These are phyloP conservation scores for Acleris sparsana DNA, from an alignment of 2,888 invertebrate species.

Conservation along the genomic window DNA sequence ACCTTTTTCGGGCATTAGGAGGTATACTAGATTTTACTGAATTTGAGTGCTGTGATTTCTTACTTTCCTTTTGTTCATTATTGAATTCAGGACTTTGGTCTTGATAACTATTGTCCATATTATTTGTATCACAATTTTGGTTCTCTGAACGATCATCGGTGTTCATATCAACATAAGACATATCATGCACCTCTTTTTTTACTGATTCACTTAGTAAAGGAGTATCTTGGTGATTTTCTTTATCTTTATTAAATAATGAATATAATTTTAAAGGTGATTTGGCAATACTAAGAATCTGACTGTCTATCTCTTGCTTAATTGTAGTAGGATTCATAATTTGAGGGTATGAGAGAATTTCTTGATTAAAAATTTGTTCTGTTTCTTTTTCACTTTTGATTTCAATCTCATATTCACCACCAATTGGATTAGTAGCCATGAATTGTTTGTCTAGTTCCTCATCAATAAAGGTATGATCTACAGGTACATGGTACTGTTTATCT, in stretches of 20 bases:
- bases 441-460: slow-evolving; percentile 50
- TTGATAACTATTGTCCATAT: slow-evolving; percentile 40
- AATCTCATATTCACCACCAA: slow-evolving; percentile 10
- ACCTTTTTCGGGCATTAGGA: slow-evolving; percentile 66
- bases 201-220: slow-evolving; percentile 16
- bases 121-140: slow-evolving; percentile 39
- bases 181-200: slow-evolving; percentile 13
- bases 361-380: slow-evolving; percentile 40
- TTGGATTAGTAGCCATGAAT: slow-evolving; percentile 19
- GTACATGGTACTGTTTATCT: slow-evolving; percentile 77
- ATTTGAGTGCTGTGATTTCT: slow-evolving; percentile 46
- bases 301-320: slow-evolving; percentile 52
- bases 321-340: slow-evolving; percentile 22
- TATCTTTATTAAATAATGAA: slow-evolving; percentile 31
- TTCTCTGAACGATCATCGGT: slow-evolving; percentile 35
- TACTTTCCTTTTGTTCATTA: slow-evolving; percentile 45
- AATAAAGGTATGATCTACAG: slow-evolving; percentile 74
- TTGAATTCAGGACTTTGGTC: slow-evolving; percentile 44
- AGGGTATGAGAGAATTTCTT: slow-evolving; percentile 34
- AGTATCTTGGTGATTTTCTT: slow-evolving; percentile 36
- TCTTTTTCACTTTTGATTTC: slow-evolving; percentile 39
- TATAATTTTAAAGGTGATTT: slow-evolving; percentile 49
- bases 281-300: slow-evolving; percentile 48
- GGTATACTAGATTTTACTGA: slow-evolving; percentile 47
- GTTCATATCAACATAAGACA: slow-evolving; percentile 9